Conservation (phyloP, 2,113 vertebrate species). For the Gnathonemus longibarbis region DNA sequence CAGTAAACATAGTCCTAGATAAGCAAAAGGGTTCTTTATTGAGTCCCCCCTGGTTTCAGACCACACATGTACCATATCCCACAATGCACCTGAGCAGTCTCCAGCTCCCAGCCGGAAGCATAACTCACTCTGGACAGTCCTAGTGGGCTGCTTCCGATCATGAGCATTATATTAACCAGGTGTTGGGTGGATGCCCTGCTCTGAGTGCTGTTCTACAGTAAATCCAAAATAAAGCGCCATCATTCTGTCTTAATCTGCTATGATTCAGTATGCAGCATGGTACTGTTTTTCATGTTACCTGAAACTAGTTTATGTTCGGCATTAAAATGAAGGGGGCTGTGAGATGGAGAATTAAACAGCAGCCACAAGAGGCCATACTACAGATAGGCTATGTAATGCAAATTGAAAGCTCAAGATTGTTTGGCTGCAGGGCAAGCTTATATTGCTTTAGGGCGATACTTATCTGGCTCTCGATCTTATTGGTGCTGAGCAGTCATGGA, state of each 20-base stretch:
- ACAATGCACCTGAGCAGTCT: neutral
- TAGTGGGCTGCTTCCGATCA: neutral
- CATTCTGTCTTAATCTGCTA: neutral
- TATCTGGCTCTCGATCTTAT: constrained; percentile 16
- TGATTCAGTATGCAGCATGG: neutral
- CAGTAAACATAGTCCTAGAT: neutral
- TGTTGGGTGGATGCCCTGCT: neutral
- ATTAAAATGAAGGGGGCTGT: neutral
- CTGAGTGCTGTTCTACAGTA: neutral
- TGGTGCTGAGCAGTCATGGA: constrained; percentile 16
- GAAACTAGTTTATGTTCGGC: constrained; percentile 1
- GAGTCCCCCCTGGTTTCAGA: neutral
- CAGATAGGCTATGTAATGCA: constrained; percentile 11
- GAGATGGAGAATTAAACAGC: neutral
- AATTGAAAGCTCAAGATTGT: constrained; percentile 10
- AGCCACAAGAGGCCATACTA: neutral
- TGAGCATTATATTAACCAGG: neutral
- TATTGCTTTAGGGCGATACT: constrained; percentile 16
- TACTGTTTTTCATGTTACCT: neutral
- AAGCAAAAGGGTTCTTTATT: neutral
- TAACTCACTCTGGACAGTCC: neutral
- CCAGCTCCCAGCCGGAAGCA: neutral
- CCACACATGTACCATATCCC: neutral
- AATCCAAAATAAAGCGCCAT: neutral
- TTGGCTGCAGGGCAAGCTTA: constrained; percentile 5